phyloP scores from a whole-genome alignment of 2,797 vertebrate species.

The Thunnus albacares region DNA sequence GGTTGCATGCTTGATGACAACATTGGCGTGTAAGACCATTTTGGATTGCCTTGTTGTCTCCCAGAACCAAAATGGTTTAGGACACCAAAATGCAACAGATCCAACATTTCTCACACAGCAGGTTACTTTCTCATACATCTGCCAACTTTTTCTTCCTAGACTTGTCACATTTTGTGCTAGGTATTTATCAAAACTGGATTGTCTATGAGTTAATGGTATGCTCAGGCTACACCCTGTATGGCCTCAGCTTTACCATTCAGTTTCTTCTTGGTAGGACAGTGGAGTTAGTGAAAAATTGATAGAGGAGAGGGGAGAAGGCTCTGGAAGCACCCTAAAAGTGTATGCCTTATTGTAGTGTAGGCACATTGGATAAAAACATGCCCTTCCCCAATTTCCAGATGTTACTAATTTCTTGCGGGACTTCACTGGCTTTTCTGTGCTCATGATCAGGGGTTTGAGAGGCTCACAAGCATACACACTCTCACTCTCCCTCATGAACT shows the following conservation, averaged over 20 bases:
- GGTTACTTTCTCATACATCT: too few relatives aligned
- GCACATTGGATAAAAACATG: neutral
- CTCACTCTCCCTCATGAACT: conserved; percentile 9
- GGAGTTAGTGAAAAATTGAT: neutral
- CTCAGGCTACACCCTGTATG: too few relatives aligned
- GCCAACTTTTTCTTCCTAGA: too few relatives aligned
- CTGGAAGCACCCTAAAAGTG: neutral
- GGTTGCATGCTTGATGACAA: neutral
- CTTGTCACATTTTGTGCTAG: too few relatives aligned
- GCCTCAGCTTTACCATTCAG: too few relatives aligned
- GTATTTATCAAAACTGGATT: too few relatives aligned
- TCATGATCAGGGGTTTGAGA: conserved; percentile 3
- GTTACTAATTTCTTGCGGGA: neutral
- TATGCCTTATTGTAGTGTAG: neutral
- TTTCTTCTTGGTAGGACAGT: neutral
- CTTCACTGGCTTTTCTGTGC: neutral
- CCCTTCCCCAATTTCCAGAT: neutral
- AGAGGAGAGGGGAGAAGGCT: neutral
- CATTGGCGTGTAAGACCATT: too few relatives aligned
- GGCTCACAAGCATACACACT: neutral
- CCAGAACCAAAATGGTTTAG: too few relatives aligned
- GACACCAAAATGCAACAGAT: too few relatives aligned
- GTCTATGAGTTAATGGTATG: neutral
- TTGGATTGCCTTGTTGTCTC: too few relatives aligned
- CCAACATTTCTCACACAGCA: too few relatives aligned